Conservation (phyloP, 2,888 invertebrate species). For the Perizoma flavofasciatum region DNA sequence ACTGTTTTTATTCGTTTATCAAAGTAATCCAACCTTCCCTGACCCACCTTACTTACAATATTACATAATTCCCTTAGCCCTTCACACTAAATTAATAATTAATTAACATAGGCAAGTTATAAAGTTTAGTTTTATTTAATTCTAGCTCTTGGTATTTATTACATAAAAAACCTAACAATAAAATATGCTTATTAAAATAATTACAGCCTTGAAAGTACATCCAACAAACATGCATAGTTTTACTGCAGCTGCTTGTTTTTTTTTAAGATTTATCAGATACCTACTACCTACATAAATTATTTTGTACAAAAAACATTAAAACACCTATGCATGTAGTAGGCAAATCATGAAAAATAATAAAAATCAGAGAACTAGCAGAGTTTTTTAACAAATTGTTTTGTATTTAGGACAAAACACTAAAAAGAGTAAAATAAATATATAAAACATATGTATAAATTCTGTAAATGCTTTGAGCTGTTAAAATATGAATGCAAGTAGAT, state of each 20-base stretch:
- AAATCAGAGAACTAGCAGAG: no score
- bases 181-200: conserved; percentile 27
- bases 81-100: conserved; percentile 9
- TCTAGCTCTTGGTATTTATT: conserved; percentile 7
- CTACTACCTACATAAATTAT: no score
- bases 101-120: conserved; percentile 31
- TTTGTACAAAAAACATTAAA: no score
- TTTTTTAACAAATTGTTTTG: no score
- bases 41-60: conserved; percentile 24
- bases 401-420: no score
- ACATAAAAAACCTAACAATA: conserved; percentile 14
- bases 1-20: conserved; percentile 29
- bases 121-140: conserved; percentile 1
- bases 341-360: no score
- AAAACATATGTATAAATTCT: no score
- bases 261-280: background rate
- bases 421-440: no score
- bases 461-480: conserved; percentile 39
- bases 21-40: conserved; percentile 9
- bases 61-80: conserved; percentile 23
- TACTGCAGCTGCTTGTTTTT: conserved; percentile 9
- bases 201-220: conserved; percentile 31
- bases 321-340: no score
- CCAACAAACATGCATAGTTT: conserved; percentile 3
- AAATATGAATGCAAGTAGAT: conserved; percentile 1